Evolutionary conservation across 2,113 vertebrate species (phyloP).

Genomic region (Paratilapia polleni): DNA sequence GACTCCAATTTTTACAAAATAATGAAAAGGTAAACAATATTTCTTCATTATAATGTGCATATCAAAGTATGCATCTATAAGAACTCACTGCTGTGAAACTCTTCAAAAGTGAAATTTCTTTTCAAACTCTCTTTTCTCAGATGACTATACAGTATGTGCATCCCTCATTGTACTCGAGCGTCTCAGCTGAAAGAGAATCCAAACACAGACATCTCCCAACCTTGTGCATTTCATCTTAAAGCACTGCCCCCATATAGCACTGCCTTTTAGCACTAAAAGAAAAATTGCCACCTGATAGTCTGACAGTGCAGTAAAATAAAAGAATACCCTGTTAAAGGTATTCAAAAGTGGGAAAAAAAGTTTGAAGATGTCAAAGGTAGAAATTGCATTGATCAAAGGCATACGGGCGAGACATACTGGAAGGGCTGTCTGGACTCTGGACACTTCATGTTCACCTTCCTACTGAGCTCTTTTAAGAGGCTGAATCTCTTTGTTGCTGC

Average conservation of each 20-base stretch:
- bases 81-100: neutral
- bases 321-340: neutral
- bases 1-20: neutral
- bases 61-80: neutral
- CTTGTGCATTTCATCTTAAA: slow-evolving; percentile 25
- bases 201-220: neutral
- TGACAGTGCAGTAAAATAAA: slow-evolving; percentile 26
- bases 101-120: slow-evolving; percentile 4
- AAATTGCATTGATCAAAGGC: slow-evolving; percentile 47
- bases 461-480: neutral
- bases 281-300: slow-evolving; percentile 9
- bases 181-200: slow-evolving; percentile 15
- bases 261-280: slow-evolving; percentile 18
- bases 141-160: slow-evolving; percentile 6
- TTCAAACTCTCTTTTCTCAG: neutral
- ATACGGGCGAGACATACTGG: neutral
- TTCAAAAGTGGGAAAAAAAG: neutral
- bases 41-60: neutral
- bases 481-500: slow-evolving; percentile 48
- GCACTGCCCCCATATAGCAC: neutral
- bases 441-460: slow-evolving; percentile 26
- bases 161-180: neutral
- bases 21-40: neutral
- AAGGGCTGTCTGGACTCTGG: slow-evolving; percentile 30
- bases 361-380: slow-evolving; percentile 8